Evolutionary conservation across 2,797 vertebrate genomes (phyloP).

Genomic region (Amphiprion clarkii): DNA sequence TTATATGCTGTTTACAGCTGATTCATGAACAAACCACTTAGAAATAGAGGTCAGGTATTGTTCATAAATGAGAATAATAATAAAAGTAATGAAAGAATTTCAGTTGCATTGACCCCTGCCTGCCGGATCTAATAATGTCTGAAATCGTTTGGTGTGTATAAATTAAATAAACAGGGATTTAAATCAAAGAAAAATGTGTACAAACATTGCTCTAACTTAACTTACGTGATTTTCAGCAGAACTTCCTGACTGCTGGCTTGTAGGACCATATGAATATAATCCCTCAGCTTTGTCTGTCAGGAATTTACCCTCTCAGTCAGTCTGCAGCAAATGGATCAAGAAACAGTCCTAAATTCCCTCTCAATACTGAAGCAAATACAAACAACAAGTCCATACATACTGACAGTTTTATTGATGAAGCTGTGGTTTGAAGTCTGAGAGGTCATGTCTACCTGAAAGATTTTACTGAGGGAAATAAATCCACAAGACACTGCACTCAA

Average conservation of each 20-base stretch:
- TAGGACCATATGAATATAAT: accelerated
- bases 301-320: conserved; percentile 2
- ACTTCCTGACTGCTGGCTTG: conserved; percentile 43
- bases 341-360: accelerated
- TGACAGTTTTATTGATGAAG: too few species aligned
- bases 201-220: neutral
- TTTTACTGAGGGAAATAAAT: accelerated
- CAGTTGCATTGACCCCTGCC: conserved; percentile 5
- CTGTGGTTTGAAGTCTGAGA: accelerated
- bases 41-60: too few species aligned
- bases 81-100: too few species aligned
- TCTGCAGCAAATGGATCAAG: neutral
- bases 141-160: neutral
- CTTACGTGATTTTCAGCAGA: neutral
- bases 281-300: conserved; percentile 27
- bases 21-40: neutral
- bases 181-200: too few species aligned
- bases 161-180: accelerated
- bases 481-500: neutral
- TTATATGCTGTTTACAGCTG: neutral
- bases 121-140: neutral
- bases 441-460: neutral
- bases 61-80: too few species aligned
- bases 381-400: accelerated
- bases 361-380: neutral